phyloP scores from a whole-genome alignment of 2,888 invertebrate species.

The Rhorus exstirpatorius region DNA sequence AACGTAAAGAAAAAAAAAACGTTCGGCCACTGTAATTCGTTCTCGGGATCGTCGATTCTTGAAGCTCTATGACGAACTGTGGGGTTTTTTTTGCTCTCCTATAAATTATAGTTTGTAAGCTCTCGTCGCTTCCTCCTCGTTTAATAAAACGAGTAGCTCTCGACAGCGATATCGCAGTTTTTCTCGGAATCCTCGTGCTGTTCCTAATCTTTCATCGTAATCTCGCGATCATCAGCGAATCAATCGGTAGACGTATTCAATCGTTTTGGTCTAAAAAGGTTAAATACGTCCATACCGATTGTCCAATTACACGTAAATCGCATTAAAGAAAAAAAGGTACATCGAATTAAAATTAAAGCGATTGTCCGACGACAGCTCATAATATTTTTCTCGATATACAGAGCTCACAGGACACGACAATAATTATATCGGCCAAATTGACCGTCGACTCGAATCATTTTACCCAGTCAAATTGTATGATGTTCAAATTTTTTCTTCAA shows the following conservation, averaged over 20 bases:
- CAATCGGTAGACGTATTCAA: too few relatives aligned
- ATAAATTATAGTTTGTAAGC: background rate
- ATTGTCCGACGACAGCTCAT: too few relatives aligned
- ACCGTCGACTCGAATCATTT: too few relatives aligned
- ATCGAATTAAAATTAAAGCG: slow-evolving; percentile 1
- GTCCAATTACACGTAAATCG: background rate
- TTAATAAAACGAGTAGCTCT: background rate
- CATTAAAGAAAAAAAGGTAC: background rate
- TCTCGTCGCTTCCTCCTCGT: slow-evolving; percentile 1
- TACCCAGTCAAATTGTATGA: too few relatives aligned
- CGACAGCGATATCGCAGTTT: slow-evolving; percentile 2
- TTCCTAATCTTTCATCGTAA: background rate
- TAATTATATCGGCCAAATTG: too few relatives aligned
- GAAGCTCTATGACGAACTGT: slow-evolving; percentile 10
- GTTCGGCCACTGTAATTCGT: slow-evolving; percentile 27
- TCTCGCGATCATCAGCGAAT: slow-evolving; percentile 1
- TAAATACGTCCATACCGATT: too few relatives aligned
- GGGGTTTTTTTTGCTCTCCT: background rate
- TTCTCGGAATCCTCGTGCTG: slow-evolving; percentile 7
- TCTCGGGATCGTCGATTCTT: slow-evolving; percentile 24
- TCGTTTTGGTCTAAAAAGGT: too few relatives aligned
- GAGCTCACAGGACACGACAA: too few relatives aligned
- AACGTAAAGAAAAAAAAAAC: background rate
- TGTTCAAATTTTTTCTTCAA: too few relatives aligned
- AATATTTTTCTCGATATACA: background rate